These are phyloP conservation scores for Arnoldichthys spilopterus DNA, from an alignment of 2,797 vertebrate genomes.

Conservation along the genomic window DNA sequence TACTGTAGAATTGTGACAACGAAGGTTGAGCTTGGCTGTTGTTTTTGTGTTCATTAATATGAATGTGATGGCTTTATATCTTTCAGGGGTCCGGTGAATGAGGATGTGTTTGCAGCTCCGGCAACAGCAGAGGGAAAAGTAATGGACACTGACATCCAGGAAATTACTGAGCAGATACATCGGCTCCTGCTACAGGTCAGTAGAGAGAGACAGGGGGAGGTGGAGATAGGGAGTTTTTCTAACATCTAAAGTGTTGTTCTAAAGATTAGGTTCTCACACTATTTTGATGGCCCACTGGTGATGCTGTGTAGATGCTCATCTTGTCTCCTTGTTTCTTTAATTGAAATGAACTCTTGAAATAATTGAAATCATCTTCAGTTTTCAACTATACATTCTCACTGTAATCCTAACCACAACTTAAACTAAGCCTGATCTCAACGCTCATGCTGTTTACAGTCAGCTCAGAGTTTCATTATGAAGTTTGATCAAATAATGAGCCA, in stretches of 20 bases:
- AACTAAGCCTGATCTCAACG: too few species aligned
- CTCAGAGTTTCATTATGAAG: too few species aligned
- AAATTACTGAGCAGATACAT: conserved; percentile 94
- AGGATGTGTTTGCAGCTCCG: conserved; percentile 88
- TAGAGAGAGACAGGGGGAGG: background rate
- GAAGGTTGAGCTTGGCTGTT: background rate
- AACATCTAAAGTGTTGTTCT: background rate
- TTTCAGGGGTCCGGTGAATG: conserved; percentile 91
- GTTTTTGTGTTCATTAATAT: background rate
- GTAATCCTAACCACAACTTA: too few species aligned
- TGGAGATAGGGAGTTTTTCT: background rate
- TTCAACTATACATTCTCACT: too few species aligned
- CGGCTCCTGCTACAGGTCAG: conserved; percentile 89
- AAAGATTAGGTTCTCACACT: background rate
- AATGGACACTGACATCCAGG: conserved; percentile 83
- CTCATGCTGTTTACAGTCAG: too few species aligned
- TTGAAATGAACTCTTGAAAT: too few species aligned
- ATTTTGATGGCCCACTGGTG: too few species aligned
- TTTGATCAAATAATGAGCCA: too few species aligned
- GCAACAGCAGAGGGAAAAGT: conserved; percentile 77
- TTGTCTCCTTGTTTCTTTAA: too few species aligned
- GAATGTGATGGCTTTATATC: conserved; percentile 27
- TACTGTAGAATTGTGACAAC: background rate
- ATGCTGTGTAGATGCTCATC: too few species aligned
- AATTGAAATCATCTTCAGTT: too few species aligned